Conservation (phyloP, 2,888 invertebrate genomes). For the Vesta saturnalis region DNA sequence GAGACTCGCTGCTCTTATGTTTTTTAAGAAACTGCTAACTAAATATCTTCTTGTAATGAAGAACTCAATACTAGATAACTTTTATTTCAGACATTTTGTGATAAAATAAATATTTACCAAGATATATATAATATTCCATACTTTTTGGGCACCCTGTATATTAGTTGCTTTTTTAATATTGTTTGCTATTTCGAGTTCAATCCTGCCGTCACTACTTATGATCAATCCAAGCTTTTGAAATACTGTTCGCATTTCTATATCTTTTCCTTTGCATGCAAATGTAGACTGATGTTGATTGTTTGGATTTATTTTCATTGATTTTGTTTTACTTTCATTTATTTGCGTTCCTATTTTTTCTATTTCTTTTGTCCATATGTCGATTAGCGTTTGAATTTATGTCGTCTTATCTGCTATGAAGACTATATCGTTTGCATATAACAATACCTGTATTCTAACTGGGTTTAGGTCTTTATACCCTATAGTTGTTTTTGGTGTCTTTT, state of each 20-base stretch:
- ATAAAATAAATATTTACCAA: too few species aligned
- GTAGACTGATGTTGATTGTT: neutral
- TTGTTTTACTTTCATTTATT: neutral
- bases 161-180: neutral
- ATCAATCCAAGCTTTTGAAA: neutral
- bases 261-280: conserved; percentile 3
- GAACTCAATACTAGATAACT: too few species aligned
- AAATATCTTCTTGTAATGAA: too few species aligned
- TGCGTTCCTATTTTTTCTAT: too few species aligned
- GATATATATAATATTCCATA: too few species aligned
- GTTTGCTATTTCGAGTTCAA: neutral
- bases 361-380: neutral
- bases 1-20: too few species aligned
- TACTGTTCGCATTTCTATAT: neutral
- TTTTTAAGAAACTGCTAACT: too few species aligned
- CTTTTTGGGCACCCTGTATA: too few species aligned
- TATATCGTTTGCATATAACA: neutral
- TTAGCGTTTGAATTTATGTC: too few species aligned
- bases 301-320: neutral
- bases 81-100: too few species aligned
- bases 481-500: conserved; percentile 3
- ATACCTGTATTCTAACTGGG: conserved; percentile 1
- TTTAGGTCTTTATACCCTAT: neutral
- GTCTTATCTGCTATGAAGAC: too few species aligned
- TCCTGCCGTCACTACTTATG: neutral